Evolutionary conservation across 2,888 invertebrate species (phyloP).

Genomic region (Eupithecia centaureata): DNA sequence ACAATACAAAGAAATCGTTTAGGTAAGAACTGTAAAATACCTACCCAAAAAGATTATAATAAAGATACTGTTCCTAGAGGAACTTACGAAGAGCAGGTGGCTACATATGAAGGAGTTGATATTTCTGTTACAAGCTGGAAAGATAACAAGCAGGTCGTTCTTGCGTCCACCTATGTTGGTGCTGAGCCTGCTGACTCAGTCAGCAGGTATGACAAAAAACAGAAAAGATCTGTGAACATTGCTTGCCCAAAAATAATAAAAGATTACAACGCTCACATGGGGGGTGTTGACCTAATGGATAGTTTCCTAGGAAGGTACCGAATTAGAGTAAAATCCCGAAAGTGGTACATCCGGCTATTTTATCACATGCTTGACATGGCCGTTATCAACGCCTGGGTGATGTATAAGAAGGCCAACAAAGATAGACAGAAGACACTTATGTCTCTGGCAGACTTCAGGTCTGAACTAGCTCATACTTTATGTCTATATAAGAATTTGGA

Average conservation of each 20-base stretch:
- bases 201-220: background rate
- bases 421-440: too few species aligned
- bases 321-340: too few species aligned
- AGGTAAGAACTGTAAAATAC: constrained; percentile 14
- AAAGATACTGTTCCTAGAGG: constrained; percentile 8
- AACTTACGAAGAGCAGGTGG: constrained; percentile 12
- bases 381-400: too few species aligned
- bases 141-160: background rate
- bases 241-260: constrained; percentile 5
- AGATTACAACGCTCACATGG: background rate
- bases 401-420: too few species aligned
- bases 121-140: constrained; percentile 7
- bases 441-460: too few species aligned
- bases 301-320: too few species aligned
- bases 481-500: constrained; percentile 30
- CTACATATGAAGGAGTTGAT: constrained; percentile 6
- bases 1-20: constrained; percentile 6
- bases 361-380: too few species aligned
- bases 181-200: background rate
- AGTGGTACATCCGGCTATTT: too few species aligned
- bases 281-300: background rate
- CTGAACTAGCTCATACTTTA: too few species aligned
- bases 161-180: constrained; percentile 1
- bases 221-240: background rate
- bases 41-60: constrained; percentile 7